phyloP scores from a whole-genome alignment of 2,888 invertebrate genomes.

The Tetragnatha montana region DNA sequence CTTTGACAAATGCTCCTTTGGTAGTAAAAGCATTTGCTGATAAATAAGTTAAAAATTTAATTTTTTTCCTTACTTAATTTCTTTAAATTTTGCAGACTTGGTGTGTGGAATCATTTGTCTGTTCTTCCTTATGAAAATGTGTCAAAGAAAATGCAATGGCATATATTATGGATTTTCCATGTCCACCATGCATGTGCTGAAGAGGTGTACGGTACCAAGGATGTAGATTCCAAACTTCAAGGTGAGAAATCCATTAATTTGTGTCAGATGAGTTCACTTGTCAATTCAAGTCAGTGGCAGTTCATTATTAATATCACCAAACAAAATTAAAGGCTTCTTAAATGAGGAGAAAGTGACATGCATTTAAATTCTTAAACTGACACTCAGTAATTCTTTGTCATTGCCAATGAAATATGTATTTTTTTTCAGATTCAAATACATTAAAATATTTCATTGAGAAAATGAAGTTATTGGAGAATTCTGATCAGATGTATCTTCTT shows the following conservation, averaged over 20 bases:
- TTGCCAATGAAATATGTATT: background rate
- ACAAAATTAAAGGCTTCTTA: background rate
- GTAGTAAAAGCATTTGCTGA: too few species aligned
- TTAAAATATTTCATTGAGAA: slow-evolving; percentile 30
- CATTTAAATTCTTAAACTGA: too few species aligned
- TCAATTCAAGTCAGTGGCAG: too few species aligned
- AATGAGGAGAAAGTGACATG: too few species aligned
- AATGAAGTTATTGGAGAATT: slow-evolving; percentile 75
- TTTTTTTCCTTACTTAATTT: too few species aligned
- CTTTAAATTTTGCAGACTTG: slow-evolving; percentile 77
- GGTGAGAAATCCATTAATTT: slow-evolving; percentile 15
- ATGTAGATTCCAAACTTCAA: slow-evolving; percentile 75
- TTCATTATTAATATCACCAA: too few species aligned
- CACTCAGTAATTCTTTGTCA: too few species aligned
- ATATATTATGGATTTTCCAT: slow-evolving; percentile 76
- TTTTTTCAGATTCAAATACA: slow-evolving; percentile 9
- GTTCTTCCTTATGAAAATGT: slow-evolving; percentile 80
- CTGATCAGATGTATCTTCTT: slow-evolving; percentile 85
- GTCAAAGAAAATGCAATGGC: slow-evolving; percentile 76
- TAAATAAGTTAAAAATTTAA: too few species aligned
- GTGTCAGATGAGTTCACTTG: too few species aligned
- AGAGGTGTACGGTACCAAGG: slow-evolving; percentile 72
- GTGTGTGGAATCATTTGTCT: slow-evolving; percentile 88
- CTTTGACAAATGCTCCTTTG: too few species aligned
- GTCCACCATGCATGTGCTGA: slow-evolving; percentile 73